Base-by-base conservation (phyloP, 1,140 invertebrate genomes). In the Lucilia cuprina region DNA sequence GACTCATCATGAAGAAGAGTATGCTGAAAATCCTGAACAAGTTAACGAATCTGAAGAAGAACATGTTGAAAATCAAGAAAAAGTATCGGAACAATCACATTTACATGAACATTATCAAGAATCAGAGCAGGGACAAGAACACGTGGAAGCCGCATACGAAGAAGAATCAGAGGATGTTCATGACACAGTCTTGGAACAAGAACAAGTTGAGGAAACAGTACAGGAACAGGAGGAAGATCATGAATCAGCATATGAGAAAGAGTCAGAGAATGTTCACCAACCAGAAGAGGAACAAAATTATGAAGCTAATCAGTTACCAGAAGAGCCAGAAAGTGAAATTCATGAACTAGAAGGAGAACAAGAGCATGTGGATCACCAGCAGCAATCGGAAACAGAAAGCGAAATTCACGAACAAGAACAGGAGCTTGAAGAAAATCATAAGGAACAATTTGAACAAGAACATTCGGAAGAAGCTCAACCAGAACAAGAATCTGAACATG, bases 251-350 rank as follows among this genome's bases (percentile, higher is more conserved):
- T 41, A 83, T 17, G 47, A 84, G 13, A 30, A 41, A 41, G 41
- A 41, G 41, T 0, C 41, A 41, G 74, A 5, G 80, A 84, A 83
- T 2, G 9, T 41, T 34, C 77, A 89, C 34, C 41, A 50, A 21
- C 5, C n/a, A 49, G 34, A 60, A 5, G n/a, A 60, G 1, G 85
- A 84, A 41, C 84, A 50, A 87, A 86, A 86, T 80, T 21, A 74
- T 74, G 60, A 8, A 41, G 41, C 5, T 41, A 7, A 41, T 5
- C 41, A 41, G 41, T 7, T 8, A 41, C 41, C 5, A 41, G 0
- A 2, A 10, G 41, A 41, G 41, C 41, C 41, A 41, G 41, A 41
- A 41, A 41, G 10, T 0, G 41, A 41, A 8, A 5, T 34, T 21
- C 35, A 83, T 21, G 82, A 60, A 60, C 13, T 14, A 10, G 78